Evolutionary conservation across 2,797 vertebrate genomes (phyloP), one percentile per base, ranked within the genome.

Genomic region (Parauchenoglanis punctatus): DNA sequence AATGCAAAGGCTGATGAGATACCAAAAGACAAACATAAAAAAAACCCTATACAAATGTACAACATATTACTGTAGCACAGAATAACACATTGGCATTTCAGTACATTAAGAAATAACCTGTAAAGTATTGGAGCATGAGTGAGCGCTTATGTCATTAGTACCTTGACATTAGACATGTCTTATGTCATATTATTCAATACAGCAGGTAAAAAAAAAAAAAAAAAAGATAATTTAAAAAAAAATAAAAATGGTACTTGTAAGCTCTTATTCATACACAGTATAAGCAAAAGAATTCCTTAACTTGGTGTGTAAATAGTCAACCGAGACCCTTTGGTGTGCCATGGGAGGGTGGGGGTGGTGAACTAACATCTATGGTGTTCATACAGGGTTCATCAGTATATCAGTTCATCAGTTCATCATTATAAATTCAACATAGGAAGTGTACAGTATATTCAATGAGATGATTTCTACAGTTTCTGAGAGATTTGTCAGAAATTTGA

Each of bases 351-450:
- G 49, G 49, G 49, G 49, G 49, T 49, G 49, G 49, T 7, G 49
- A 49, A 49, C 6, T 49, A 49, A 49, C 49, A 49, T 49, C 49
- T 49, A 49, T 49, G 6, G 49, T 49, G 49, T 49, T 49, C 49
- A 49, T 49, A 49, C 10, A 46, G 25, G 52, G 46, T 76, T 76
- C 25, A 15, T 15, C 0, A 17, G 5, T 54, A 8, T 52, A 35
- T 58, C 40, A 81, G 58, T 59, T 59, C 65, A 35, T 58, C 40
- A 81, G 58, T 59, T 59, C 65, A 81, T 86, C 56, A 10, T 7
- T 49, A 49, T 15, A 49, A 61, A 1, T 61, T 28, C 59, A 11
- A 68, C 70, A 6, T 81, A 4, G 80, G n/a, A 75, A 52, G 68
- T 52, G 46, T 63, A 35, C 56, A 65, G 28, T 67, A 35, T 12